phyloP scores from a whole-genome alignment of 53 echinoderm and acorn worm species.

The Holothuria scabra region DNA sequence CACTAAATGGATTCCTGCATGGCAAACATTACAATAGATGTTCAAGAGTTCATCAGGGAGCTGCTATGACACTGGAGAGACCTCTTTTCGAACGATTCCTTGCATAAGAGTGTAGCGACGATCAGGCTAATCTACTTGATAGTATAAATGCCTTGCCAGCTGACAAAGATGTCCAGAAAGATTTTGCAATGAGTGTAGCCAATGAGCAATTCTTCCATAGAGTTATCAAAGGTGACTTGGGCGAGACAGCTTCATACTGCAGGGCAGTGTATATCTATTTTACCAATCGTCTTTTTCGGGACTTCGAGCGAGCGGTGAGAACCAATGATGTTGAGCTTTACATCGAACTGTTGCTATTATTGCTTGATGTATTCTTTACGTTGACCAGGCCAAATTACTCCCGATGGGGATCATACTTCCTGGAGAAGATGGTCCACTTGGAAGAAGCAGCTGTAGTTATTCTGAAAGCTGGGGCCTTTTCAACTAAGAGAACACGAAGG shows the following conservation, averaged over 20 bases:
- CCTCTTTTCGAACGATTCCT: conserved; percentile 47
- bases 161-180: conserved; percentile 13
- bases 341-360: conserved; percentile 30
- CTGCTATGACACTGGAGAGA: conserved; percentile 48
- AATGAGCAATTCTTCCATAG: conserved; percentile 49
- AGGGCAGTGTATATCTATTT: conserved; percentile 52
- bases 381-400: conserved; percentile 69
- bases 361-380: conserved; percentile 59
- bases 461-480: conserved; percentile 44
- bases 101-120: neutral
- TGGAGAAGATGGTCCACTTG: conserved; percentile 3
- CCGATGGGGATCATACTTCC: conserved; percentile 54
- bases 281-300: conserved; percentile 52
- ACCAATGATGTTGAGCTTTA: conserved; percentile 59
- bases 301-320: conserved; percentile 47
- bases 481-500: conserved; percentile 24
- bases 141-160: neutral
- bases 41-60: conserved; percentile 43
- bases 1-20: conserved; percentile 45
- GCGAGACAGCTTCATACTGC: conserved; percentile 55
- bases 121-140: conserved; percentile 22
- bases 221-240: conserved; percentile 15
- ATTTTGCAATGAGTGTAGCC: conserved; percentile 4
- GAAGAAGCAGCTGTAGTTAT: neutral
- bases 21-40: conserved; percentile 64